These are phyloP conservation scores for Archaeoteleia sp. DNA, from an alignment of 2,888 invertebrate genomes.

Conservation along the genomic window DNA sequence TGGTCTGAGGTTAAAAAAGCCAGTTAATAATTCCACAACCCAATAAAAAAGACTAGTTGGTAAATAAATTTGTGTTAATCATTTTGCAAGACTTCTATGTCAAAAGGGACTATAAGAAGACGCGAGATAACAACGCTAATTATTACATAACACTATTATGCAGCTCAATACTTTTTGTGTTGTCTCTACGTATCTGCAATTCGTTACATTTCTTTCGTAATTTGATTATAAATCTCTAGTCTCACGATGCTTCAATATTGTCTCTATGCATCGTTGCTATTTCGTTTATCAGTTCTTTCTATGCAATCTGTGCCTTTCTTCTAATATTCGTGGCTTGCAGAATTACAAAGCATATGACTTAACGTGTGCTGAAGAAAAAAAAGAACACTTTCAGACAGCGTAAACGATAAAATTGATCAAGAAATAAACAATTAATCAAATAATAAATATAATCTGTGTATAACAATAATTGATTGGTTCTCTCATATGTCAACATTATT, in stretches of 20 bases:
- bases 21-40: constrained; percentile 43
- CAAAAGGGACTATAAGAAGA: constrained; percentile 31
- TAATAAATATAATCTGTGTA: too few species aligned
- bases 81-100: constrained; percentile 5
- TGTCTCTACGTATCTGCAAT: constrained; percentile 26
- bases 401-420: too few species aligned
- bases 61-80: constrained; percentile 30
- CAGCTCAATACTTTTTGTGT: constrained; percentile 33
- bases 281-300: constrained; percentile 22
- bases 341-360: too few species aligned
- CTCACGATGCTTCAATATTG: constrained; percentile 42
- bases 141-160: constrained; percentile 35
- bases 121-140: constrained; percentile 34
- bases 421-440: too few species aligned
- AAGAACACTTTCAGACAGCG: too few species aligned
- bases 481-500: too few species aligned
- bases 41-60: constrained; percentile 46
- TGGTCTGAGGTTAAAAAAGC: constrained; percentile 16
- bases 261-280: constrained; percentile 34
- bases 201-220: constrained; percentile 29
- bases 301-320: constrained; percentile 24
- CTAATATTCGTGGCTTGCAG: too few species aligned
- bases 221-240: constrained; percentile 49
- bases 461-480: too few species aligned
- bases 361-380: too few species aligned